Evolutionary conservation across 2,113 vertebrate genomes (phyloP).

Genomic region (Hippocampus guttulatus): DNA sequence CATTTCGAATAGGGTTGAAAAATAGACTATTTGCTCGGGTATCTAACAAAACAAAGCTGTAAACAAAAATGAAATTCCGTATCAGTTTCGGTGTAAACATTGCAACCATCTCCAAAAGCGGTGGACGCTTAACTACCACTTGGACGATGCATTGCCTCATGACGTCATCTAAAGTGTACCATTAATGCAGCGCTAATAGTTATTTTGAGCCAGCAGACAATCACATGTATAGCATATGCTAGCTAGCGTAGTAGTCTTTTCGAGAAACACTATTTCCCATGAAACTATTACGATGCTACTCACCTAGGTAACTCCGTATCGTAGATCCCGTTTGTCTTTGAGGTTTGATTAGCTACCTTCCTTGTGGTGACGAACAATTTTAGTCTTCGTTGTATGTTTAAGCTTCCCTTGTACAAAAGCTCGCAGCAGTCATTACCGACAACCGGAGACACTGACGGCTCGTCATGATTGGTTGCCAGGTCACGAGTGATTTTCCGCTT

Average conservation of each 20-base stretch:
- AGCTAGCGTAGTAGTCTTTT: slow-evolving; percentile 24
- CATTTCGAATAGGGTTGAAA: not conserved
- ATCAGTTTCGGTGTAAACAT: slow-evolving; percentile 26
- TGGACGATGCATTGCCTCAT: not conserved
- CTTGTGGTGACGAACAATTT: not conserved
- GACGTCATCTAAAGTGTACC: not conserved
- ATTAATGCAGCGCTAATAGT: not conserved
- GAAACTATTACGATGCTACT: slow-evolving; percentile 22
- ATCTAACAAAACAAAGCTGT: not conserved
- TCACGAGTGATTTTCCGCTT: not conserved
- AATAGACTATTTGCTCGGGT: not conserved
- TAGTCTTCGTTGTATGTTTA: not conserved
- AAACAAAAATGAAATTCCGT: not conserved
- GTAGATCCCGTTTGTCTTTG: not conserved
- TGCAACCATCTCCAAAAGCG: slow-evolving; percentile 5
- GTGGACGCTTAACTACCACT: not conserved
- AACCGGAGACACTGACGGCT: slow-evolving; percentile 62
- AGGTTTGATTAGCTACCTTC: not conserved
- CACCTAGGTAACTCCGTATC: slow-evolving; percentile 28
- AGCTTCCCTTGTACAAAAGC: slow-evolving; percentile 46
- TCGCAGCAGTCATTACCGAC: slow-evolving; percentile 26
- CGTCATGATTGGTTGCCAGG: slow-evolving; percentile 31
- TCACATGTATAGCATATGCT: slow-evolving; percentile 51
- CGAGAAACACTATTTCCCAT: not conserved
- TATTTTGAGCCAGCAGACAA: not conserved